Evolutionary conservation across 1,140 invertebrate species (phyloP).

Genomic region (Phthorimaea operculella): DNA sequence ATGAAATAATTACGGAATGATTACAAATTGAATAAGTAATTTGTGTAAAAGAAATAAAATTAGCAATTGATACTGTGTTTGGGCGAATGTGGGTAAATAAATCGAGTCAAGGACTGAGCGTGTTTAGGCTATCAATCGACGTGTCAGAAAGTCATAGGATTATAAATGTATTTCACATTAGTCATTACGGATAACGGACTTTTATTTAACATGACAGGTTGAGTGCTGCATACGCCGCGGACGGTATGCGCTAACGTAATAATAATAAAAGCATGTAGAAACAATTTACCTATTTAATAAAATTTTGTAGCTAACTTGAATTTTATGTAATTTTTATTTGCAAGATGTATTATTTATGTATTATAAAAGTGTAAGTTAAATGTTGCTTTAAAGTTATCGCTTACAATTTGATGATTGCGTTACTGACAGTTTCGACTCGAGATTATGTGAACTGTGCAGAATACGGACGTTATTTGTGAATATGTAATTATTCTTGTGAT

Average conservation of each 20-base stretch:
- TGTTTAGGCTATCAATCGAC: constrained; percentile 29
- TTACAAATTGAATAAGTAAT: not conserved
- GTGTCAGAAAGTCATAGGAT: constrained; percentile 15
- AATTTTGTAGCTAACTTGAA: constrained; percentile 62
- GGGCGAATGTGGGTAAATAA: constrained; percentile 15
- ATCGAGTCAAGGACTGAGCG: constrained; percentile 45
- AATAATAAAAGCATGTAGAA: constrained; percentile 46
- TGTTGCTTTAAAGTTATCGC: constrained; percentile 64
- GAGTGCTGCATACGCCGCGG: constrained; percentile 18
- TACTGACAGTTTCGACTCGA: constrained; percentile 51
- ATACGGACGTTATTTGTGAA: constrained; percentile 63
- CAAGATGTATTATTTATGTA: constrained; percentile 67
- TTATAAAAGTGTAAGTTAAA: constrained; percentile 63
- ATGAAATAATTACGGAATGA: not conserved
- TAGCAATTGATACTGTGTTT: constrained; percentile 14
- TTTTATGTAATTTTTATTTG: constrained; percentile 64
- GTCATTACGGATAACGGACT: constrained; percentile 24
- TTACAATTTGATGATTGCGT: constrained; percentile 56
- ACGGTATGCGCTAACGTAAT: constrained; percentile 23
- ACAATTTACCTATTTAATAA: constrained; percentile 59
- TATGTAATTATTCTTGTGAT: constrained; percentile 68
- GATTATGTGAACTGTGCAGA: constrained; percentile 49
- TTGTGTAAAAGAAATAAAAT: not conserved
- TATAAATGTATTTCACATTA: constrained; percentile 39
- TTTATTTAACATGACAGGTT: constrained; percentile 37